Evolutionary conservation across 2,113 vertebrate species (phyloP), one percentile per base, ranked within the genome.

Genomic region (Phyllopteryx taeniolatus): DNA sequence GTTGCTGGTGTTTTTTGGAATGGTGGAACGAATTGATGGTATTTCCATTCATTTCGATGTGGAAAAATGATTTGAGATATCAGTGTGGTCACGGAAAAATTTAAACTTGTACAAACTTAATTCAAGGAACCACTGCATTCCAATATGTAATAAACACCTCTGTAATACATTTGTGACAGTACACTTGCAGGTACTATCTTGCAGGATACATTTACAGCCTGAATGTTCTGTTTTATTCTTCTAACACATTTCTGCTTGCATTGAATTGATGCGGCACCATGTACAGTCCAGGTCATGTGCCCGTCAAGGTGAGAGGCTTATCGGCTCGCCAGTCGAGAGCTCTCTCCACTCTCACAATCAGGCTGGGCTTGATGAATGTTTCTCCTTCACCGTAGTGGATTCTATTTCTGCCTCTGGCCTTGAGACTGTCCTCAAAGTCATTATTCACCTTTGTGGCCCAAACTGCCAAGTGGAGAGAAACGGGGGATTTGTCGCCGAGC

Each of bases 401-500:
- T 66, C 64, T 47, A 11, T 66, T 66, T 47, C 44, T 31, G 64
- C 44, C 39, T 22, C 6, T 27, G 64, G 64, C 64, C 64, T 66
- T 66, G 64, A 66, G 43, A 47, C 31, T 31, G 13, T 66, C 64
- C 44, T 66, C 64, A 66, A 66, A 66, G 64, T 66, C 64, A 47
- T 66, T 49, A 47, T 66, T 31, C 43, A 47, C 42, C 64, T 66
- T 66, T 47, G 13, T 14, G 2, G 20, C 43, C 43, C 43, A 27
- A 66, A 66, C 2, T 47, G 64, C 4, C n/a, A 44, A 66, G 64
- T 47, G 14, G 64, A 27, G 44, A 66, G 44, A 66, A 66, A 47
- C 27, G n/a, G 12, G 64, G 64, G 43, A 5, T n/a, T 44, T 64
- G 62, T 61, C 15, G 59, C 15, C 5, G 31, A 61, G 22, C 15